A percentile compares a stretch with the other conserved stretches of the same genome.
These are phyloP conservation scores for Epinephelus fuscoguttatus DNA, from an alignment of 2,113 vertebrate genomes.

Conservation along the genomic window DNA sequence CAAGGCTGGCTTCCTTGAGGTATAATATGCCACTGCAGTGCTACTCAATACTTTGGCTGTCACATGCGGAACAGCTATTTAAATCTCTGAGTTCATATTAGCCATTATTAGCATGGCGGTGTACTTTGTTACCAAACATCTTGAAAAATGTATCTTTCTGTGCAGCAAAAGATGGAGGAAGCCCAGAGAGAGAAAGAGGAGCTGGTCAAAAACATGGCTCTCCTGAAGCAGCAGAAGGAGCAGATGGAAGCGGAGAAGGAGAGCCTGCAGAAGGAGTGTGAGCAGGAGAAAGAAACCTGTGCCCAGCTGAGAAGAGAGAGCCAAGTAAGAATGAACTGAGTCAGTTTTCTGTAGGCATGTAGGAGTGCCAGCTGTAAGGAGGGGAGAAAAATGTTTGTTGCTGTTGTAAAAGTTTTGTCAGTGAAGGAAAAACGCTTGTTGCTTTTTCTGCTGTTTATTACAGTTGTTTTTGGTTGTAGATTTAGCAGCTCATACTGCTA, in stretches of 20 bases:
- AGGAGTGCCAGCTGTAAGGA: not conserved
- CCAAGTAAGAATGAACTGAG: slow-evolving; percentile 84
- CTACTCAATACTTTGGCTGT: not conserved
- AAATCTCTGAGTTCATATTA: not conserved
- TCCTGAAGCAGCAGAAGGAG: slow-evolving; percentile 90
- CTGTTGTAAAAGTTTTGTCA: slow-evolving; percentile 2
- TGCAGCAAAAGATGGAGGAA: slow-evolving; percentile 96
- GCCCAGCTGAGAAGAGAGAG: slow-evolving; percentile 88
- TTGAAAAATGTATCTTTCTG: slow-evolving; percentile 11
- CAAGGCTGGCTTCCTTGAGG: slow-evolving; percentile 96
- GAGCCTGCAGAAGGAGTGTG: slow-evolving; percentile 86
- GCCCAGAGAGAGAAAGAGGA: slow-evolving; percentile 94
- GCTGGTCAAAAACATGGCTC: slow-evolving; percentile 87
- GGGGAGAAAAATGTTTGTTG: not conserved
- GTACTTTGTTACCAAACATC: not conserved
- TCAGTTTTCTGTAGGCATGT: not conserved
- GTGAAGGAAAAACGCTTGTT: not conserved
- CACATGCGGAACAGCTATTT: not conserved
- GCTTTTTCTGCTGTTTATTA: not conserved
- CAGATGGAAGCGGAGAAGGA: slow-evolving; percentile 90
- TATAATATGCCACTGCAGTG: slow-evolving; percentile 57
- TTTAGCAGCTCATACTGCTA: not conserved
- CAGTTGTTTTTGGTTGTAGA: not conserved
- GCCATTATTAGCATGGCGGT: not conserved
- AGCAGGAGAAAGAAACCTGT: slow-evolving; percentile 87